Percentiles rank a stretch among this genome's conserved stretches.
These are phyloP conservation scores for Eumerus sabulonum DNA, from an alignment of 2,888 invertebrate species.

Conservation along the genomic window DNA sequence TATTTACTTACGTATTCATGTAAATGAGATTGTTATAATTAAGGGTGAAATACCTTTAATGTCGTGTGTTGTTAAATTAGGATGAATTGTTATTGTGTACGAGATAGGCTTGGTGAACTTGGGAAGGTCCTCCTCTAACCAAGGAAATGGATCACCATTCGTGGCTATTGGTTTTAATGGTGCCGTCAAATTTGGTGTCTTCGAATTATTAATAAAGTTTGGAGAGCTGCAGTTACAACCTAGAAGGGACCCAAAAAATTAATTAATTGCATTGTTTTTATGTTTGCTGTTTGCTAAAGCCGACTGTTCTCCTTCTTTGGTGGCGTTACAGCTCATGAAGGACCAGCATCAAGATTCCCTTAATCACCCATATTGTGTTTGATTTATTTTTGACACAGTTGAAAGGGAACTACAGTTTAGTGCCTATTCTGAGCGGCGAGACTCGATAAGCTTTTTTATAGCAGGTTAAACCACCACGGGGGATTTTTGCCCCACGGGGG, in stretches of 20 bases:
- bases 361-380: too few relatives aligned
- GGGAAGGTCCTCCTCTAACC: conserved; percentile 88
- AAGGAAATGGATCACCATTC: conserved; percentile 87
- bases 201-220: conserved; percentile 81
- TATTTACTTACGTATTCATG: too few relatives aligned
- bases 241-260: conserved; percentile 71
- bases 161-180: conserved; percentile 85
- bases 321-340: too few relatives aligned
- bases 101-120: conserved; percentile 88
- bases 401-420: too few relatives aligned
- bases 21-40: not conserved
- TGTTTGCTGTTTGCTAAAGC: too few relatives aligned
- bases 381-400: too few relatives aligned
- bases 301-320: too few relatives aligned
- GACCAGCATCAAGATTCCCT: too few relatives aligned
- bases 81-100: conserved; percentile 94
- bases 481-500: too few relatives aligned
- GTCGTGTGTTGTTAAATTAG: conserved; percentile 93
- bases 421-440: too few relatives aligned
- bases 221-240: conserved; percentile 85
- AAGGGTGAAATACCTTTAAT: conserved; percentile 84
- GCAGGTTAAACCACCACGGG: too few relatives aligned
- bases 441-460: too few relatives aligned
- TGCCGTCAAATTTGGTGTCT: conserved; percentile 83
- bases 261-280: conserved; percentile 68